Percentiles rank a stretch among this genome's conserved stretches.
Conservation (phyloP, 2,113 vertebrate species). For the Periophthalmodon schlosseri region DNA sequence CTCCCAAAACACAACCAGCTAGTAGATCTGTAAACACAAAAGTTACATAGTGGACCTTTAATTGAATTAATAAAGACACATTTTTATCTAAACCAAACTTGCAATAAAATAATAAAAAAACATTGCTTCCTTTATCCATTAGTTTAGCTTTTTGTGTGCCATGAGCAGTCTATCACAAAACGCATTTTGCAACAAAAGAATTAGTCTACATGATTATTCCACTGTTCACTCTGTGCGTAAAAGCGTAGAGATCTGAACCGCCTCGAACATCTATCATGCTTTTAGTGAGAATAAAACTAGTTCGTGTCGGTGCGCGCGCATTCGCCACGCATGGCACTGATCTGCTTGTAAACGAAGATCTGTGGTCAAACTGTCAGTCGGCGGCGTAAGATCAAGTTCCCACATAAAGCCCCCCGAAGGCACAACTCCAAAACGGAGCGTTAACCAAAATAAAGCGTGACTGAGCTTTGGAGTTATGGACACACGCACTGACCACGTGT, state of each 20-base stretch:
- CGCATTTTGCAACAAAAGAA: background rate
- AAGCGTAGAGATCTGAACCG: background rate
- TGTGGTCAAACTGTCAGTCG: conserved; percentile 62
- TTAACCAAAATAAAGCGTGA: conserved; percentile 61
- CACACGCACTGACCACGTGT: conserved; percentile 55
- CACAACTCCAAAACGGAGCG: conserved; percentile 54
- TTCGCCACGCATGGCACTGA: conserved; percentile 43
- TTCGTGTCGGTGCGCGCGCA: conserved; percentile 24
- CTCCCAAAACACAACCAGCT: no score
- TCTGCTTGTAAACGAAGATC: conserved; percentile 62
- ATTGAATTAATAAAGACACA: background rate
- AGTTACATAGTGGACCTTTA: no score
- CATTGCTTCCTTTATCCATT: background rate
- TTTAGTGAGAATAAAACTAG: conserved; percentile 40
- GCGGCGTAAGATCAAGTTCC: conserved; percentile 69
- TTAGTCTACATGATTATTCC: background rate
- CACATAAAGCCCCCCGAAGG: conserved; percentile 43
- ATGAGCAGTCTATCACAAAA: background rate
- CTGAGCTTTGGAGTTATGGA: conserved; percentile 48
- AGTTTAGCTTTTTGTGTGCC: background rate
- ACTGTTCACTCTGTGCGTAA: background rate
- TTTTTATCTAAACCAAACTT: background rate
- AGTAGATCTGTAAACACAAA: no score
- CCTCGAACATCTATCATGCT: background rate
- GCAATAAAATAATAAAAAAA: background rate